These are phyloP conservation scores for Myiagra hebetior DNA, from an alignment of 2,113 vertebrate genomes.

Conservation along the genomic window DNA sequence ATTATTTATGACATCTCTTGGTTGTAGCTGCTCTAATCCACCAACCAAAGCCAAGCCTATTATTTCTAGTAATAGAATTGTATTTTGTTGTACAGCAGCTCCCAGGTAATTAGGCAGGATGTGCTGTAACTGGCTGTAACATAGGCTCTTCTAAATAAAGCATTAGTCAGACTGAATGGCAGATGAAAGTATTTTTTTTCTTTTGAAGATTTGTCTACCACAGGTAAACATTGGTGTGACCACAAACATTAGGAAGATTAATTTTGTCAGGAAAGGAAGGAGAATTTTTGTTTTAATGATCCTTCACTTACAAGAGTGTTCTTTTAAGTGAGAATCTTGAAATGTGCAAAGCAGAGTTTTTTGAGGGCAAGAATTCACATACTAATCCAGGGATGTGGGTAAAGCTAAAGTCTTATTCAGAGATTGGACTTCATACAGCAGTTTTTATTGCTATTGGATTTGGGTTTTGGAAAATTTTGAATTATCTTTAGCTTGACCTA, in stretches of 20 bases:
- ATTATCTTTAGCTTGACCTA: not conserved
- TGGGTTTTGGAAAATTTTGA: not conserved
- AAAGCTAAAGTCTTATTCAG: not conserved
- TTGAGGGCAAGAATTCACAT: not conserved
- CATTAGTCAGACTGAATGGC: not conserved
- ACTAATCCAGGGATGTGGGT: not conserved
- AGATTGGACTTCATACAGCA: not conserved
- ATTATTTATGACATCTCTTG: slow-evolving; percentile 50
- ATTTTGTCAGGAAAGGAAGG: not conserved
- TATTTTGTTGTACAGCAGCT: not conserved
- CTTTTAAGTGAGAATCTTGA: not conserved
- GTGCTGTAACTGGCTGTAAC: slow-evolving; percentile 5
- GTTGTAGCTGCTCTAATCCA: slow-evolving; percentile 32
- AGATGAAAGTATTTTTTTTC: not conserved
- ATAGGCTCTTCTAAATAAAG: not conserved
- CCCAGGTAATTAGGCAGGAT: slow-evolving; percentile 22
- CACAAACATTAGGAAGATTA: not conserved
- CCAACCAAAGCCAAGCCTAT: slow-evolving; percentile 12
- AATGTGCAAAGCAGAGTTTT: not conserved
- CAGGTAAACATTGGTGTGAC: not conserved
- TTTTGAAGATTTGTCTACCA: not conserved
- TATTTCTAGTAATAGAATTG: slow-evolving; percentile 36
- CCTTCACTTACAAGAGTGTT: not conserved
- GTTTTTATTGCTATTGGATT: not conserved
- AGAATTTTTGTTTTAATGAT: not conserved